These are phyloP conservation scores for Seladonia tumulorum DNA, from an alignment of 2,888 invertebrate species.

Conservation along the genomic window DNA sequence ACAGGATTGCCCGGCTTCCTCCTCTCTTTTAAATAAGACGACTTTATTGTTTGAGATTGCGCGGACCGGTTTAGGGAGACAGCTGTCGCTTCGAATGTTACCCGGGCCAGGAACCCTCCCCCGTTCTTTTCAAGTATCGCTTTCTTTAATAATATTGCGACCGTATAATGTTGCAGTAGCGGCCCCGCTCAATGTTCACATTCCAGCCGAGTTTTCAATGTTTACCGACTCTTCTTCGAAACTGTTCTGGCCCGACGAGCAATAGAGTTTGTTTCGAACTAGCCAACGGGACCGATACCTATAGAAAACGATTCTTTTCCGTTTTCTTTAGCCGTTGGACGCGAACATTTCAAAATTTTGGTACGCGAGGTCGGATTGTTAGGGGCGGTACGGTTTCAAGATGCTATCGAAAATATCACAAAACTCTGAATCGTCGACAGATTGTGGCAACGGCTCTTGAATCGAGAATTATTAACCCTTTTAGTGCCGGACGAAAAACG, in stretches of 20 bases:
- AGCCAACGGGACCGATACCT: not conserved
- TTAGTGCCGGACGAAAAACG: too few relatives aligned
- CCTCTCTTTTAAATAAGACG: conserved; percentile 48
- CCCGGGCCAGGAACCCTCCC: not conserved
- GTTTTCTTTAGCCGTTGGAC: too few relatives aligned
- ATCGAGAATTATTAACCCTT: too few relatives aligned
- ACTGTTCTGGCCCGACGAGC: not conserved
- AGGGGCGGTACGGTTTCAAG: too few relatives aligned
- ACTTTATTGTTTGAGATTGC: conserved; percentile 52
- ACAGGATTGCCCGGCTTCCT: conserved; percentile 32
- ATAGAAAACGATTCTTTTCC: too few relatives aligned
- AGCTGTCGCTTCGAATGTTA: conserved; percentile 45
- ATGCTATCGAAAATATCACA: too few relatives aligned
- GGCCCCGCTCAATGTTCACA: not conserved
- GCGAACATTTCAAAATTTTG: too few relatives aligned
- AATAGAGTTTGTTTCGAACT: not conserved
- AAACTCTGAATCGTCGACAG: too few relatives aligned
- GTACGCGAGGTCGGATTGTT: too few relatives aligned
- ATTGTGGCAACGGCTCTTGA: too few relatives aligned
- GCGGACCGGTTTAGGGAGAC: conserved; percentile 9
- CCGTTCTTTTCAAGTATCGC: conserved; percentile 1
- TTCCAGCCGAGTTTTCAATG: not conserved
- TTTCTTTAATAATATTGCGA: conserved; percentile 16
- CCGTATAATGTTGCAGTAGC: not conserved
- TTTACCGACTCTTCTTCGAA: not conserved